Percentiles rank a stretch among this genome's conserved stretches.
Conservation (phyloP, 2,888 invertebrate species). For the Rhagonycha lutea region DNA sequence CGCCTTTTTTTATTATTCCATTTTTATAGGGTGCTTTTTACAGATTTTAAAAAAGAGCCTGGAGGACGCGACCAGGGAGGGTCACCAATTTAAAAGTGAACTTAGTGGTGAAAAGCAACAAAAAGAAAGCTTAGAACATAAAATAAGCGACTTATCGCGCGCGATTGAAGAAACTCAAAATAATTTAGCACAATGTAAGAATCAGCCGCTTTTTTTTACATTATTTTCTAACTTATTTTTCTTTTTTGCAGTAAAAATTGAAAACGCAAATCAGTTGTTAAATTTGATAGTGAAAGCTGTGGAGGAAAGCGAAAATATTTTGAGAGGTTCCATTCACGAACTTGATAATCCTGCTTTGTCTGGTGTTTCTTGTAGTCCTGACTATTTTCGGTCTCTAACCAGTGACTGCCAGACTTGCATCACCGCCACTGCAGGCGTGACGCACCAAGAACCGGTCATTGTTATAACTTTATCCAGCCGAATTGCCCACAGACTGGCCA, state of each 20-base stretch:
- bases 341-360: constrained; percentile 71
- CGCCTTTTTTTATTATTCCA: neutral
- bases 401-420: constrained; percentile 51
- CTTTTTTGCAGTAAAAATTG: constrained; percentile 39
- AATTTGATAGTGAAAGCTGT: constrained; percentile 45
- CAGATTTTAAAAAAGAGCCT: constrained; percentile 68
- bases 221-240: neutral
- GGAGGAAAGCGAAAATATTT: constrained; percentile 48
- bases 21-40: neutral
- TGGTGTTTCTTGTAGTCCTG: constrained; percentile 67
- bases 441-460: constrained; percentile 46
- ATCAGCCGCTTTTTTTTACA: neutral
- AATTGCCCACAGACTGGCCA: constrained; percentile 63
- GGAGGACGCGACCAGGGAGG: constrained; percentile 65
- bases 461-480: constrained; percentile 55
- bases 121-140: constrained; percentile 62
- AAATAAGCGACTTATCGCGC: constrained; percentile 41
- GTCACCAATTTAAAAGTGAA: constrained; percentile 66
- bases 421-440: constrained; percentile 37
- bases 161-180: constrained; percentile 50
- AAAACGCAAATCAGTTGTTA: constrained; percentile 40
- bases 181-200: constrained; percentile 51
- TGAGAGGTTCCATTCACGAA: constrained; percentile 56
- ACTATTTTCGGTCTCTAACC: constrained; percentile 60
- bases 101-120: constrained; percentile 69